Conservation (phyloP, 53 echinoderm and acorn worm genomes). For the Zoroaster sp. region DNA sequence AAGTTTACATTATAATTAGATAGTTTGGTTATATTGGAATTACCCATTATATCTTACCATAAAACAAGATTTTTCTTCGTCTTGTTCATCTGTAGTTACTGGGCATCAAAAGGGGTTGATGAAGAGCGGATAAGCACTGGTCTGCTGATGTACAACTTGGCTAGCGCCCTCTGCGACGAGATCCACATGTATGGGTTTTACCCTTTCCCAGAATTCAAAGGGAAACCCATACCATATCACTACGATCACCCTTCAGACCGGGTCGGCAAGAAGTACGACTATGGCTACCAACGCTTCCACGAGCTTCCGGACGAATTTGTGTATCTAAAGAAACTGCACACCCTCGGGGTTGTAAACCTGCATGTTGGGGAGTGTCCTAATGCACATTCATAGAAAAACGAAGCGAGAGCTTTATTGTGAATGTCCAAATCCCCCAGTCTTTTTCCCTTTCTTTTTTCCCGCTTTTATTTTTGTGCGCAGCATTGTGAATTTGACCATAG, state of each 20-base stretch:
- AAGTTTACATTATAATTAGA: too few species aligned
- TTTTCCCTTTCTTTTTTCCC: too few species aligned
- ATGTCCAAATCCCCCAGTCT: neutral
- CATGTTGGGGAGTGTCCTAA: constrained; percentile 77
- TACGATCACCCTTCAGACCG: constrained; percentile 77
- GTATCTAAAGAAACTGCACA: constrained; percentile 88
- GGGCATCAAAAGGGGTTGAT: constrained; percentile 86
- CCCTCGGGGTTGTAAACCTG: constrained; percentile 76
- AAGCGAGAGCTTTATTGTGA: neutral
- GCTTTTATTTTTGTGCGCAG: too few species aligned
- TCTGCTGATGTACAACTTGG: constrained; percentile 94
- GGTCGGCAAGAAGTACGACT: constrained; percentile 71
- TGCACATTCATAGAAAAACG: neutral
- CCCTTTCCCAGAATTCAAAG: constrained; percentile 83
- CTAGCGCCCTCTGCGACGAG: constrained; percentile 84
- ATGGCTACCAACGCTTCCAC: constrained; percentile 74
- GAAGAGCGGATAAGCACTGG: constrained; percentile 96
- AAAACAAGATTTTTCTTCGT: neutral
- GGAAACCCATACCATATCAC: constrained; percentile 84
- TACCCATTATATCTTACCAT: neutral
- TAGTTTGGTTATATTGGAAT: too few species aligned
- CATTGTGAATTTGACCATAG: too few species aligned
- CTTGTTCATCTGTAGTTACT: constrained; percentile 66
- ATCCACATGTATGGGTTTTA: constrained; percentile 96
- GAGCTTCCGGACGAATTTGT: constrained; percentile 91